Evolutionary conservation across 2,888 invertebrate species (phyloP), one percentile per base, ranked within the genome.

Genomic region (Macrosiphum euphorbiae): DNA sequence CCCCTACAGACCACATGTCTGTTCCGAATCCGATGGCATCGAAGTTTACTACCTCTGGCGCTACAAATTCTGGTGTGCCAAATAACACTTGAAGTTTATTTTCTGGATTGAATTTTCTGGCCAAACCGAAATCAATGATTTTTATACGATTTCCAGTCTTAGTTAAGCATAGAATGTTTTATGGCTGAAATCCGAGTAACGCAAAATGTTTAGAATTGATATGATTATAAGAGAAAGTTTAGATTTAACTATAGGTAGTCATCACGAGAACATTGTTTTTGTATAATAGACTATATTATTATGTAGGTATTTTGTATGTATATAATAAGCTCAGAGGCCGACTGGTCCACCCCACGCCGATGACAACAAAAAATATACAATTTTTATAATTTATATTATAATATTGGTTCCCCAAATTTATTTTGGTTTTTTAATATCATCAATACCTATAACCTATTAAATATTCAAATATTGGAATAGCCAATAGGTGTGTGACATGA

Each of bases 1-100:
- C 99, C 87, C 99, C 99, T 50, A 99, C 98, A 92, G 99, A 99
- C 99, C 99, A 99, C 99, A 99, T 99, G 95, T 99, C 99, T 0
- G 99, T 99, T 20, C 98, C 98, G 95, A 98, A 99, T 94, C 98
- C 98, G 95, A 99, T 99, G 95, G 98, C 98, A 96, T 99, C 99
- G 96, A 99, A 99, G 96, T 99, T 99, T 85, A 99, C 99, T 52
- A 99, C 99, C 97, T 99, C 99, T 0, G 99, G 99, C 0, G 99
- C 99, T 91, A 99, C 99, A 96, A 99, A 99, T 96, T 99, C 99
- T 0, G 99, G 99, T 0, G 99, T 99, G 1, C 99, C 99, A 95
- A 99, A 99, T 92, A 99, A 96, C 8, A 99, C 98, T 96, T 98
- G 98, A 92, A 99, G 96, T 95, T 99, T 98, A 96, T 98, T 98